phyloP scores from a whole-genome alignment of 1,140 invertebrate species.

The Pentalonia nigronervosa region DNA sequence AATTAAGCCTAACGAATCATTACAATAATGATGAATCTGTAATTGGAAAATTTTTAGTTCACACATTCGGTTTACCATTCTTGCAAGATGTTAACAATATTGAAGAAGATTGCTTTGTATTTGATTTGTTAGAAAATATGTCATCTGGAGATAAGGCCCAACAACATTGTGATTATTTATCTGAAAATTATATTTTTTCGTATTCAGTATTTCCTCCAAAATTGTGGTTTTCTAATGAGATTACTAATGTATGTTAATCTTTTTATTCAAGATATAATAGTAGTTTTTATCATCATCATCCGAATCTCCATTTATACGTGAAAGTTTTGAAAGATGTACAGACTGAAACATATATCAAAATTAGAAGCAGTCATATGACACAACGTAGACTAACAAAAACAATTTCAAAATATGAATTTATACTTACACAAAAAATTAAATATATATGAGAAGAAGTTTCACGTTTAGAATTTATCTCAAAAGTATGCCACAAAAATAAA shows the following conservation, averaged over 20 bases:
- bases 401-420: not conserved
- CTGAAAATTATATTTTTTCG: not conserved
- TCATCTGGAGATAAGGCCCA: not conserved
- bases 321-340: not conserved
- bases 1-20: conserved; percentile 5
- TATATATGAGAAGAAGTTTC: not conserved
- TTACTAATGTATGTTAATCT: too few species aligned
- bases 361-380: too few species aligned
- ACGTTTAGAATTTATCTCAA: not conserved
- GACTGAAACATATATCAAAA: not conserved
- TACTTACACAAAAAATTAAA: not conserved
- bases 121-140: not conserved
- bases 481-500: too few species aligned
- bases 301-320: not conserved
- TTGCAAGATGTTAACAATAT: not conserved
- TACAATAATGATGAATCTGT: not conserved
- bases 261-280: too few species aligned
- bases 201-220: not conserved
- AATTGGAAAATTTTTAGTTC: not conserved
- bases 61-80: not conserved
- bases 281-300: not conserved
- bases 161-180: not conserved
- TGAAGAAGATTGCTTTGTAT: not conserved
- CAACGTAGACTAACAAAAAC: too few species aligned
- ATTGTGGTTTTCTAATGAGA: not conserved